phyloP scores from a whole-genome alignment of 2,797 vertebrate genomes.

The Pseudocheirus occidentalis region DNA sequence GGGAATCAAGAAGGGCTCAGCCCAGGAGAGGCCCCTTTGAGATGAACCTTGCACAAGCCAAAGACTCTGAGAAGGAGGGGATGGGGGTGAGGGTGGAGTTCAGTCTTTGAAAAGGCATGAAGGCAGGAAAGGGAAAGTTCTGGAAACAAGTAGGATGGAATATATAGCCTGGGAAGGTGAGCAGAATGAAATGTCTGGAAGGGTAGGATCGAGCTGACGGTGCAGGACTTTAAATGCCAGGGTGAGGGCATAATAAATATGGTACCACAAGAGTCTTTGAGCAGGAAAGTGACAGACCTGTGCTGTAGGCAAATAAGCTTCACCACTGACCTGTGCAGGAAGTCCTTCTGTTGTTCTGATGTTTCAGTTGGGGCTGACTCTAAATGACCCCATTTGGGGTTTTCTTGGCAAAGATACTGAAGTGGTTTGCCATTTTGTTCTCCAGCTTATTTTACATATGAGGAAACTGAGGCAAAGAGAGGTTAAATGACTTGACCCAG shows the following conservation, averaged over 20 bases:
- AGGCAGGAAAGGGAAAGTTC: not conserved
- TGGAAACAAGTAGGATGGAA: not conserved
- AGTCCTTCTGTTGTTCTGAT: not conserved
- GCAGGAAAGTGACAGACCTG: not conserved
- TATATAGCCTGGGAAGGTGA: not conserved
- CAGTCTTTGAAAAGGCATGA: not conserved
- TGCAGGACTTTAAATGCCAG: not conserved
- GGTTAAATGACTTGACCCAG: not conserved
- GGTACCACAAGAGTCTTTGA: not conserved
- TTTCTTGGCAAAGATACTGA: not conserved
- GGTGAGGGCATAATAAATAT: not conserved
- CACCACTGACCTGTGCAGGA: not conserved
- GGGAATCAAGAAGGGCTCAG: not conserved
- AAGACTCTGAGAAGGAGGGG: no score
- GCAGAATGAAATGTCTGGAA: not conserved
- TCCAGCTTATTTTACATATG: not conserved
- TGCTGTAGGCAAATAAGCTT: not conserved
- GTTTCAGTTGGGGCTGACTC: not conserved
- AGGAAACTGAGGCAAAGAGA: not conserved
- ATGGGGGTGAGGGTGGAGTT: not conserved
- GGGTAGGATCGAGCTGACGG: not conserved
- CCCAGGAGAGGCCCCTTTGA: not conserved
- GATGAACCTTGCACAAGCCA: not conserved
- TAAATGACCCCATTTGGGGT: not conserved
- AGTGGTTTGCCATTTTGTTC: not conserved